Percentiles rank a stretch among this genome's conserved stretches.
Evolutionary conservation across 2,888 invertebrate genomes (phyloP).

Genomic region (Mimas tiliae): DNA sequence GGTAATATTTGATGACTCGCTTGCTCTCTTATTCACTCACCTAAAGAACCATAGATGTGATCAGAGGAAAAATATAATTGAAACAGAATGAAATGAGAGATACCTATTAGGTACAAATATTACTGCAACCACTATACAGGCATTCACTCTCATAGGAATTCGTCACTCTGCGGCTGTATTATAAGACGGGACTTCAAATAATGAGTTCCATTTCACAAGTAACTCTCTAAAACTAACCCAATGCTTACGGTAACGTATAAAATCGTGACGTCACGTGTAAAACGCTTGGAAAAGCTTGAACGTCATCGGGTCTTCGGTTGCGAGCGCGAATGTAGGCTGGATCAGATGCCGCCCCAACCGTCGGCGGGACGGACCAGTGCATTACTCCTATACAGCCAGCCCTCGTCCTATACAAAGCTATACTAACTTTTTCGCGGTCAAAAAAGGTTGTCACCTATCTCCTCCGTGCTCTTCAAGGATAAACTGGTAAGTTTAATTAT

Average conservation of each 20-base stretch:
- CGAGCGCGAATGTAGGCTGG: conserved; percentile 53
- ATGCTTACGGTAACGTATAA: not conserved
- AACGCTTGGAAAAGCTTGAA: conserved; percentile 35
- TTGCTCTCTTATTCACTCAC: too few relatives aligned
- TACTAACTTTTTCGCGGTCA: conserved; percentile 25
- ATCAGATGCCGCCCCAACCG: conserved; percentile 63
- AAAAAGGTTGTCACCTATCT: conserved; percentile 30
- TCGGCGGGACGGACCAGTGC: conserved; percentile 47
- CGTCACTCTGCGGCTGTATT: too few relatives aligned
- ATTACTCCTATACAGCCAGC: conserved; percentile 9
- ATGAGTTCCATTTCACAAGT: not conserved
- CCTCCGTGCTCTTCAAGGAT: not conserved
- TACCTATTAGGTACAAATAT: too few relatives aligned
- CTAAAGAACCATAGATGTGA: too few relatives aligned
- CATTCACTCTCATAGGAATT: too few relatives aligned
- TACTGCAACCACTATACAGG: too few relatives aligned
- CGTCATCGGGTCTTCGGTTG: conserved; percentile 15
- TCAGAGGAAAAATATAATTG: too few relatives aligned
- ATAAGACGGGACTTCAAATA: not conserved
- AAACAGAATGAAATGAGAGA: too few relatives aligned
- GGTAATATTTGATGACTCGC: too few relatives aligned
- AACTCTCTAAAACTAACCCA: not conserved
- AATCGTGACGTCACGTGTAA: conserved; percentile 49
- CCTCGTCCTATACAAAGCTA: conserved; percentile 26
- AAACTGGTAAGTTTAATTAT: conserved; percentile 46